A percentile compares a stretch with the other conserved stretches of the same genome.
phyloP scores from a whole-genome alignment of 1,140 invertebrate genomes.

The Leptopilina clavipes region DNA sequence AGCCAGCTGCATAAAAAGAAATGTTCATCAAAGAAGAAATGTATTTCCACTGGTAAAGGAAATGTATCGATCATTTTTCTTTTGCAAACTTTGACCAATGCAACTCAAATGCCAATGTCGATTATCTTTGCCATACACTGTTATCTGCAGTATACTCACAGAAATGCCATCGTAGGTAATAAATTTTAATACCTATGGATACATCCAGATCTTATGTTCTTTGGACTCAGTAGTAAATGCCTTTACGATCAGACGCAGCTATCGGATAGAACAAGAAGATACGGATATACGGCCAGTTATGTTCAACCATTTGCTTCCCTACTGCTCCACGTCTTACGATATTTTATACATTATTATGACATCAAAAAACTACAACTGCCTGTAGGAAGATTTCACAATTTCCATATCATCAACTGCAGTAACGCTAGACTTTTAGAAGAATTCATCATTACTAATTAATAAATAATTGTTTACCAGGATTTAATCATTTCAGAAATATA shows the following conservation, averaged over 20 bases:
- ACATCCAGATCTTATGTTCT: slow-evolving; percentile 24
- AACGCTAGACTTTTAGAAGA: no score
- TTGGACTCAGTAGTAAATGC: slow-evolving; percentile 32
- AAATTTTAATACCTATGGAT: slow-evolving; percentile 31
- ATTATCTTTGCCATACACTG: slow-evolving; percentile 9
- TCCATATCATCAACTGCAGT: no score
- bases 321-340: not conserved
- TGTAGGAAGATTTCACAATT: no score
- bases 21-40: no score
- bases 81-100: not conserved
- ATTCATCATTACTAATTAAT: no score
- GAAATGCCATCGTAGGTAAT: slow-evolving; percentile 29
- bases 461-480: no score
- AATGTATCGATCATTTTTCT: not conserved
- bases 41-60: not conserved
- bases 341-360: slow-evolving; percentile 3
- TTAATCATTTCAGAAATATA: no score
- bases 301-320: slow-evolving; percentile 22
- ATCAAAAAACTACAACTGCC: not conserved
- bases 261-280: slow-evolving; percentile 28
- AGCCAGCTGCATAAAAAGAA: no score
- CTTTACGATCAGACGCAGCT: slow-evolving; percentile 28
- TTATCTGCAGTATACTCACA: slow-evolving; percentile 12
- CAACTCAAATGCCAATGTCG: slow-evolving; percentile 21
- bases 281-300: slow-evolving; percentile 26